A percentile compares a stretch with the other conserved stretches of the same genome.
These are phyloP conservation scores for Arbacia lixula DNA, from an alignment of 53 echinoderm and acorn worm genomes.

Conservation along the genomic window DNA sequence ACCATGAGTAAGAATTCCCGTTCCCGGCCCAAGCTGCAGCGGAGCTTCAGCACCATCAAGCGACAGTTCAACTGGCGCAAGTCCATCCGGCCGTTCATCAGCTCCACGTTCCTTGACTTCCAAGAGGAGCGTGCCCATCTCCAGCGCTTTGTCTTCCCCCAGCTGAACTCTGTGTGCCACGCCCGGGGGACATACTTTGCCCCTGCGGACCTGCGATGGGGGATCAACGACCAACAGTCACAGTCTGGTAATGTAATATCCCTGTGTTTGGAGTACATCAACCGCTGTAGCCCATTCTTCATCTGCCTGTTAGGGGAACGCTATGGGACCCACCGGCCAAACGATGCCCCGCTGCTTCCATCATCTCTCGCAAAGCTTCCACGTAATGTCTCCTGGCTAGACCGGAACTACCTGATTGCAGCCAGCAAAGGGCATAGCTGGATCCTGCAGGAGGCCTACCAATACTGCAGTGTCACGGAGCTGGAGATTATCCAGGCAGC, in stretches of 20 bases:
- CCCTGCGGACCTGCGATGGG: conserved; percentile 94
- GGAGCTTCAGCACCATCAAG: conserved; percentile 70
- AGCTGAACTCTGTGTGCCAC: conserved; percentile 79
- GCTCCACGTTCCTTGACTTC: conserved; percentile 96
- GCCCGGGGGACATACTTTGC: conserved; percentile 82
- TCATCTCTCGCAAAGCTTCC: conserved; percentile 21
- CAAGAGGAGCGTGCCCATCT: conserved; percentile 89
- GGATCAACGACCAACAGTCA: conserved; percentile 86
- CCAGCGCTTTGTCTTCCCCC: conserved; percentile 83
- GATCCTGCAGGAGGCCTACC: conserved; percentile 91
- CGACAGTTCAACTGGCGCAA: conserved; percentile 72
- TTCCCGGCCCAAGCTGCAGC: conserved; percentile 51
- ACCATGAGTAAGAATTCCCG: conserved; percentile 37
- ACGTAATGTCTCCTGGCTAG: conserved; percentile 72
- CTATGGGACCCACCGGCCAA: conserved; percentile 87
- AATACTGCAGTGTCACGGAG: conserved; percentile 90
- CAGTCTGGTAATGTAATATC: conserved; percentile 84
- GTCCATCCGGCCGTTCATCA: conserved; percentile 91
- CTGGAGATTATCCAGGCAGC: conserved; percentile 97
- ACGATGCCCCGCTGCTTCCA: conserved; percentile 54
- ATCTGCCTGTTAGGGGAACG: conserved; percentile 94
- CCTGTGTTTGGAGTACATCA: conserved; percentile 90
- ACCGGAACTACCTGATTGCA: conserved; percentile 80
- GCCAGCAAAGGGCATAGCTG: conserved; percentile 87
- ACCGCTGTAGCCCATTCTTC: conserved; percentile 89